Percentiles rank a stretch among this genome's conserved stretches.
phyloP scores from a whole-genome alignment of 2,797 vertebrate genomes.

The Myoxocephalus aenaeus region DNA sequence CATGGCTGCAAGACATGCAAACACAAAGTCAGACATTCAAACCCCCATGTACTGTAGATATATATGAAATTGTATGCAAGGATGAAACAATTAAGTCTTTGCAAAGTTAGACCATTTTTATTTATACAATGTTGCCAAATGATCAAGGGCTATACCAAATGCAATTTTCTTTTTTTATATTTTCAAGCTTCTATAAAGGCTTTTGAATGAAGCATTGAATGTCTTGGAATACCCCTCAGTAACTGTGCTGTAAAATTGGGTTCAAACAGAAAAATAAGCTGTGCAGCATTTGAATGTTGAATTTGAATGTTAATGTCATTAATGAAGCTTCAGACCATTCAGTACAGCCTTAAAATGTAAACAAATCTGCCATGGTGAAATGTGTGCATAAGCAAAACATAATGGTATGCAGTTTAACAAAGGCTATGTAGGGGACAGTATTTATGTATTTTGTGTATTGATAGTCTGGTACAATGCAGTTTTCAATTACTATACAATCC shows the following conservation, averaged over 20 bases:
- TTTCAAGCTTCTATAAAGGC: background rate
- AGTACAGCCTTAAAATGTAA: background rate
- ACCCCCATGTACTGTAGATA: background rate
- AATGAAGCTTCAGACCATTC: background rate
- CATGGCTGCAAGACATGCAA: too few species aligned
- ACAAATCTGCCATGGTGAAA: background rate
- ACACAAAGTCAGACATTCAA: background rate
- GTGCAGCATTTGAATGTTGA: background rate
- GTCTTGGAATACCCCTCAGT: background rate
- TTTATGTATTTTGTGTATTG: background rate
- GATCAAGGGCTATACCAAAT: background rate
- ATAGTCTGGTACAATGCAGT: background rate
- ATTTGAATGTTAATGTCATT: background rate
- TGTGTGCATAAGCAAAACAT: too few species aligned
- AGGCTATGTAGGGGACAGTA: background rate
- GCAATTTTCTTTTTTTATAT: background rate
- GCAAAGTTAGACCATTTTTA: background rate
- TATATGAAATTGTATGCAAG: background rate
- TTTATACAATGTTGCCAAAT: background rate
- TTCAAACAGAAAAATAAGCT: background rate
- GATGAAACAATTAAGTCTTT: background rate
- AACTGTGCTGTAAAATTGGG: background rate
- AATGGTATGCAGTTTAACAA: background rate
- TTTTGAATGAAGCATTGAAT: background rate
- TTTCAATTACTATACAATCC: background rate